These are phyloP conservation scores for Chaenodraco wilsoni DNA, from an alignment of 2,797 vertebrate species.

Conservation along the genomic window DNA sequence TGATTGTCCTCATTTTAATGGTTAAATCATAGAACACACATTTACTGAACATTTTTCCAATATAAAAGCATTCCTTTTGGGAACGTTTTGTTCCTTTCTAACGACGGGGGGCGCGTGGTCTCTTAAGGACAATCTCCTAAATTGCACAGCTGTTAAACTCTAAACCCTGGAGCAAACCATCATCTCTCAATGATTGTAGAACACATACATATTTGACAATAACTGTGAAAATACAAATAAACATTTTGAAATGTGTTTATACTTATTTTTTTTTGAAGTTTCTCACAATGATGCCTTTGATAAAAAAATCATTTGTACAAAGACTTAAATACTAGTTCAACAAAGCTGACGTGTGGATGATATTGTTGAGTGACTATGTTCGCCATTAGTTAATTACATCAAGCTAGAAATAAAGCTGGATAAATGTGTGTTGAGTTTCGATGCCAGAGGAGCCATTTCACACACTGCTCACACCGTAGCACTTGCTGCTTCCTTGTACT, in stretches of 20 bases:
- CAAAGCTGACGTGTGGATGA: constrained; percentile 5
- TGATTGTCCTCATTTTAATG: constrained; percentile 9
- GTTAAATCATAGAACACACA: constrained; percentile 16
- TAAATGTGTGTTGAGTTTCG: background rate
- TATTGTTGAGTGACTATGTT: constrained; percentile 8
- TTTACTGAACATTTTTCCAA: constrained; percentile 12
- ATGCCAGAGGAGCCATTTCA: constrained; percentile 6
- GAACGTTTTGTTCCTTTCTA: background rate
- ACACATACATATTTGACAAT: constrained; percentile 5
- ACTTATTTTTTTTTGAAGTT: background rate
- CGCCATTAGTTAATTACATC: background rate
- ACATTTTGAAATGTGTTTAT: background rate
- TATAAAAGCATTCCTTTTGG: background rate
- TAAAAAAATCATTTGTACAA: constrained; percentile 2
- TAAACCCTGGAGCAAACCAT: background rate
- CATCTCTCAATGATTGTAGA: background rate
- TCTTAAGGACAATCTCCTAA: constrained; percentile 15
- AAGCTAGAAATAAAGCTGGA: background rate
- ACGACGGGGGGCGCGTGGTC: background rate
- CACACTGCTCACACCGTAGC: background rate
- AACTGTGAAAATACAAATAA: constrained; percentile 24
- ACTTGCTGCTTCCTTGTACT: background rate
- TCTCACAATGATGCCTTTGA: constrained; percentile 20
- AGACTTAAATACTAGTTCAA: constrained; percentile 1
- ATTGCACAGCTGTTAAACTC: background rate